Evolutionary conservation across 2,888 invertebrate genomes (phyloP).

Genomic region (Lepetodrilus schrolli): DNA sequence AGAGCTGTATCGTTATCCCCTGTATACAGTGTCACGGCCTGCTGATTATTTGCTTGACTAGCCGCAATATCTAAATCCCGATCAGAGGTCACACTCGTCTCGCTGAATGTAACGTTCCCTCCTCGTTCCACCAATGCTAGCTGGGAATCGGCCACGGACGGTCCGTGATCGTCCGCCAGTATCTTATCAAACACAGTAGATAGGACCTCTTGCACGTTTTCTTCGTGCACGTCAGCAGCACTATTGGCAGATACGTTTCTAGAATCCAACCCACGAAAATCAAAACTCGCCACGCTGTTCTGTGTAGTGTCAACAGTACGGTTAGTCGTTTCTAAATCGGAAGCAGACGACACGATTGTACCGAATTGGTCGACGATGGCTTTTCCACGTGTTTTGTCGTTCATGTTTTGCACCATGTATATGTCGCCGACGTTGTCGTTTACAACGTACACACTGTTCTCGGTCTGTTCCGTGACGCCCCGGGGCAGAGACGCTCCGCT

Average conservation of each 20-base stretch:
- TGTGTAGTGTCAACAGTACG: constrained; percentile 46
- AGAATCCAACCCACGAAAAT: background rate
- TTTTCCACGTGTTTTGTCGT: constrained; percentile 52
- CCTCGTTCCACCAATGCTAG: background rate
- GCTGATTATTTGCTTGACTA: constrained; percentile 1
- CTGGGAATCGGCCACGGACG: background rate
- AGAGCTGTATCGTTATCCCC: constrained; percentile 1
- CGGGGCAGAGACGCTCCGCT: background rate
- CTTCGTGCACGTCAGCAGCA: constrained; percentile 3
- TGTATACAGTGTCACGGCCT: background rate
- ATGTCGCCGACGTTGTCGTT: constrained; percentile 56
- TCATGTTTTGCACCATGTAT: constrained; percentile 59
- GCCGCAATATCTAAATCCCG: background rate
- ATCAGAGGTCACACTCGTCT: constrained; percentile 5
- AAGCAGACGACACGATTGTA: constrained; percentile 41
- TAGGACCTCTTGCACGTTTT: constrained; percentile 27
- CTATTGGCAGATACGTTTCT: background rate
- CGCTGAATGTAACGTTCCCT: constrained; percentile 10
- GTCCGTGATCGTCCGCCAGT: background rate
- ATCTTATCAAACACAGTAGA: constrained; percentile 27
- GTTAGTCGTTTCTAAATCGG: constrained; percentile 42
- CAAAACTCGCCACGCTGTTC: constrained; percentile 34
- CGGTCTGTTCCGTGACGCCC: background rate
- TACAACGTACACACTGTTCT: constrained; percentile 39
- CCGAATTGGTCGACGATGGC: constrained; percentile 49